Evolutionary conservation across 2,113 vertebrate genomes (phyloP), one percentile per base, ranked within the genome.

Genomic region (Tamias sibiricus): DNA sequence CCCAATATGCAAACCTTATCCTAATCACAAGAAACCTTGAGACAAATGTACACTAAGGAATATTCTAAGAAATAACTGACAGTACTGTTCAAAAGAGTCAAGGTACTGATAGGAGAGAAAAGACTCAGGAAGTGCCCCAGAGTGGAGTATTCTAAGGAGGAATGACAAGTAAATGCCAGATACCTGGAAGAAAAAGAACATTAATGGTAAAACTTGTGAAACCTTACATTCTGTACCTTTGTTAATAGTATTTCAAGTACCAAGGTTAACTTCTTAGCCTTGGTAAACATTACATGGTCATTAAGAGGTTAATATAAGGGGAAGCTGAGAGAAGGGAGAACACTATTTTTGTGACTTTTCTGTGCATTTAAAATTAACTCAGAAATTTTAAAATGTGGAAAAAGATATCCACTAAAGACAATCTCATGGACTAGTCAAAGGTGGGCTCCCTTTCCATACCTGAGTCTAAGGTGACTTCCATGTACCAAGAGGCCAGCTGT

Each of bases 351-450:
- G 30, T 62, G 57, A 91, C 26, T 81, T 32, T 87, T 82, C 11
- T 24, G 5, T 80, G 30, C 26, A 84, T 57, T 16, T 69, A 90
- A 79, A 79, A 87, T 90, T 84, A 95, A 95, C 66, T 94, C 40
- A 66, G 68, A 84, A 19, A 0, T 32, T 81, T 37, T 20, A 8
- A 24, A 75, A 79, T 62, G 1, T 8, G 24, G 54, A 32, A 68
- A 90, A 69, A 57, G 69, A 62, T 84, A 54, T 75, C 32, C 44
- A 84, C 76, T 40, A 40, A 91, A 83, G 26, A 47, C 6, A 88
- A 81, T 85, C 11, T 64, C n/a, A 32, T 26, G 24, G n/a, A 40
- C 14, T 24, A 84, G 35, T 49, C 57, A 93, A 71, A 95, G 20
- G 37, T 71, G 14, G 6, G 5, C 13, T 93, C 24, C 17, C 37